A percentile compares a stretch with the other conserved stretches of the same genome.
Conservation (phyloP, 2,113 vertebrate genomes). For the Cricetomys ansorgei region DNA sequence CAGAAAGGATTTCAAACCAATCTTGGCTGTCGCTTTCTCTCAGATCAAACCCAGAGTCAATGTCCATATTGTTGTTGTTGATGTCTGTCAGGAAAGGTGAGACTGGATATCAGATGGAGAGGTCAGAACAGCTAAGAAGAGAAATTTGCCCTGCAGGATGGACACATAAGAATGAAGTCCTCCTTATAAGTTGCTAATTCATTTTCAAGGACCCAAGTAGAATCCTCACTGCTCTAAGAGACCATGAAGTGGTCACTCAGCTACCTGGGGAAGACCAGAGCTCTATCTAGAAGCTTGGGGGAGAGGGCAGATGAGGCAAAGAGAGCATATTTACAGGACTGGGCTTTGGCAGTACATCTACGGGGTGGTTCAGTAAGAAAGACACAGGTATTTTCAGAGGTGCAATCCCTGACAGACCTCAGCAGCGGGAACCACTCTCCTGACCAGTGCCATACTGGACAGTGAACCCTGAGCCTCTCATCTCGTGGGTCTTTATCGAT, state of each 20-base stretch:
- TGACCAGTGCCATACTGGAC: too few relatives aligned
- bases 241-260: too few relatives aligned
- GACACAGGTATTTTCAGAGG: too few relatives aligned
- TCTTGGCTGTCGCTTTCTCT: neutral
- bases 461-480: too few relatives aligned
- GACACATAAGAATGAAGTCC: neutral
- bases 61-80: neutral
- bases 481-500: too few relatives aligned
- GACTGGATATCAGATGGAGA: neutral
- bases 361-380: too few relatives aligned
- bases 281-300: neutral
- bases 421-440: too few relatives aligned
- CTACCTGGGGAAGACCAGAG: neutral
- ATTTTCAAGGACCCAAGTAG: neutral
- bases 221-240: neutral
- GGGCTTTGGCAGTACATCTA: too few relatives aligned
- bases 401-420: too few relatives aligned
- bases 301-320: neutral
- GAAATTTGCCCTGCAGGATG: neutral
- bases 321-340: neutral
- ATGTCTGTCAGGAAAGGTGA: neutral
- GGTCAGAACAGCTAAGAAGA: neutral
- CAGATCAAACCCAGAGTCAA: neutral
- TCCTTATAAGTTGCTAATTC: neutral
- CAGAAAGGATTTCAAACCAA: neutral